Evolutionary conservation across 2,888 invertebrate genomes (phyloP), one percentile per base, ranked within the genome.

Genomic region (Apamea sordens): DNA sequence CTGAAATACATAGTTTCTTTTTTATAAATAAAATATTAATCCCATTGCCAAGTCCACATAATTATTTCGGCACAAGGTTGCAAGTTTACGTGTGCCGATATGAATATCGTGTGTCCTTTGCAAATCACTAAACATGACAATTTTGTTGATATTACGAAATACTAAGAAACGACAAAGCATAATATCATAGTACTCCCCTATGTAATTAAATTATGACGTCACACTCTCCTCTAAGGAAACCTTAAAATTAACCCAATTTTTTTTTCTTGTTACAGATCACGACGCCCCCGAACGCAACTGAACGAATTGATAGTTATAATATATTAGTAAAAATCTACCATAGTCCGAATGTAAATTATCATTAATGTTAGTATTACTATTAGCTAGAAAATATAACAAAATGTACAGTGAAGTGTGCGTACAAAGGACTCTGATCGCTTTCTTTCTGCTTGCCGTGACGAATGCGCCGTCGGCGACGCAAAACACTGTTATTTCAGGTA

Each of bases 401-500:
- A 96, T 96, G 96, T 93, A 90, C 92, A 92, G 92, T 91, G 93
- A 92, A 90, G 91, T 92, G 92, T 93, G 93, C 90, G 87, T 92
- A 80, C 91, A 92, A 86, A 94, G 92, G 91, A 95, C 94, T 87
- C 86, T 95, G 84, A 89, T 94, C 86, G 93, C 93, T 77, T 95
- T 95, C 88, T 86, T 95, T 68, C 85, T 95, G 85, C 90, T 96
- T 72, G 93, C 93, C 73, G 91, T 95, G 80, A 94, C 93, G 28
- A 93, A 93, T 63, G 93, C 95, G n/a, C 95, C 95, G 61, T 94
- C 95, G 76, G 95, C 96, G 10, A 95, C 95, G 50, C 94, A 94
- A 87, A 95, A 95, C 86, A 94, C 94, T 53, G 88, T 95, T 24
- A 92, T 94, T 84, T 89, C 95, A 92, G 95, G 96, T 96, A 92